A percentile compares a stretch with the other conserved stretches of the same genome.
Conservation (phyloP, 2,797 vertebrate genomes). For the Lutjanus argentimaculatus region DNA sequence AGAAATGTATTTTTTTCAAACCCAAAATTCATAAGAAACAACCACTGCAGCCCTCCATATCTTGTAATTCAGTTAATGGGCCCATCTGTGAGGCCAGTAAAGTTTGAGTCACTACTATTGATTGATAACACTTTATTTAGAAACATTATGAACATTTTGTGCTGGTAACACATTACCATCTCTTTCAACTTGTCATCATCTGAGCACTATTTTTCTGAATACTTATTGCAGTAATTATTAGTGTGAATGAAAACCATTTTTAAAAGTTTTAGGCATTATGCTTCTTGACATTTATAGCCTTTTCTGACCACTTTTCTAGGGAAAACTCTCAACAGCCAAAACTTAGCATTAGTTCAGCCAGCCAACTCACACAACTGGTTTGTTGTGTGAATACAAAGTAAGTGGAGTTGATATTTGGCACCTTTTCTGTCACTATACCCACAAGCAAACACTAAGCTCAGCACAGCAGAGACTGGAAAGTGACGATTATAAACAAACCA, state of each 20-base stretch:
- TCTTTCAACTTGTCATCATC: background rate
- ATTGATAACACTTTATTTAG: slow-evolving; percentile 5
- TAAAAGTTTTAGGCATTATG: background rate
- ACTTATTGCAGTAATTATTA: background rate
- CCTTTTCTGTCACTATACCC: background rate
- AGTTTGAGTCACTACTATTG: slow-evolving; percentile 8
- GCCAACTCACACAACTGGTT: background rate
- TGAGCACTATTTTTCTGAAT: slow-evolving; percentile 1
- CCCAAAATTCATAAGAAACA: background rate
- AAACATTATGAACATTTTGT: slow-evolving; percentile 3
- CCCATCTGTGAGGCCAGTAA: slow-evolving; percentile 18
- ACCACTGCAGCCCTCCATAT: background rate
- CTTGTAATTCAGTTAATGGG: background rate
- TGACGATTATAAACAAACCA: slow-evolving; percentile 28
- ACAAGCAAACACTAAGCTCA: slow-evolving; percentile 10
- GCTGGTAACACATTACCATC: background rate
- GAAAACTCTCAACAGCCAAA: background rate
- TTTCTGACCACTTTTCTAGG: background rate
- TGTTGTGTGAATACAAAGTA: slow-evolving; percentile 14
- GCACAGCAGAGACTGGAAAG: slow-evolving; percentile 12
- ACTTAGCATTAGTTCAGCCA: slow-evolving; percentile 11
- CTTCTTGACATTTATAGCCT: background rate
- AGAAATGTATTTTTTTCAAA: background rate
- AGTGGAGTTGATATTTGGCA: slow-evolving; percentile 18
- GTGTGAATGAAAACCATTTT: background rate